Base-by-base conservation (phyloP, 2,888 invertebrate genomes). In the Spilosoma lubricipeda region DNA sequence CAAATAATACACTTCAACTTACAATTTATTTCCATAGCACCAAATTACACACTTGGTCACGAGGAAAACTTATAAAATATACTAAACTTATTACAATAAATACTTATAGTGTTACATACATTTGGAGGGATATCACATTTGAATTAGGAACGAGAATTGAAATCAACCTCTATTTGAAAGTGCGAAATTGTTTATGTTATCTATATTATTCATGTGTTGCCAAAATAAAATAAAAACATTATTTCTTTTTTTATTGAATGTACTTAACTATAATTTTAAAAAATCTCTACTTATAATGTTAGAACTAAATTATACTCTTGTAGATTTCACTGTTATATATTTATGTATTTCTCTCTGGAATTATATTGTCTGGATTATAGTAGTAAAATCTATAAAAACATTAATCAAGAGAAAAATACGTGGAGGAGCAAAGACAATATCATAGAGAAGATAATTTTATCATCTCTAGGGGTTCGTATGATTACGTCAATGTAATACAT, bases 1-100 rank as follows among this genome's bases (percentile, higher is more conserved):
- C 75, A 83, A 84, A 83, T 83, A 77, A 83, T 72, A 84, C 77
- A 77, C 76, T 78, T 70, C 72, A 52, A 69, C n/a, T 76, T 71
- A 76, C 75, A 82, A 84, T 78, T 83, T 73, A 74, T 79, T 76
- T 68, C 67, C 75, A 79, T 71, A 77, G 79, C 73, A 72, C 73
- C 56, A 76, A 82, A 82, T 82, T 76, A 76, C 73, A 77, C 70
- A 75, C 68, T 82, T 66, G 72, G 59, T 76, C 56, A 59, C 67
- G 73, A 75, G 18, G 18, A 63, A 30, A 63, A 63, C 15, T 30
- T 39, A 27, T 30, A 36, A 20, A 36, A 36, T 36, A 36, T 65
- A 65, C 18, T 65, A 36, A 59, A 59, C 13, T 13, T 27, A 33
- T 5, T 30, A 63, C 63, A n/a, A n/a, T 33, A 33, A 33, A 33